phyloP scores from a whole-genome alignment of 2,888 invertebrate species.

The Idaea dimidiata region DNA sequence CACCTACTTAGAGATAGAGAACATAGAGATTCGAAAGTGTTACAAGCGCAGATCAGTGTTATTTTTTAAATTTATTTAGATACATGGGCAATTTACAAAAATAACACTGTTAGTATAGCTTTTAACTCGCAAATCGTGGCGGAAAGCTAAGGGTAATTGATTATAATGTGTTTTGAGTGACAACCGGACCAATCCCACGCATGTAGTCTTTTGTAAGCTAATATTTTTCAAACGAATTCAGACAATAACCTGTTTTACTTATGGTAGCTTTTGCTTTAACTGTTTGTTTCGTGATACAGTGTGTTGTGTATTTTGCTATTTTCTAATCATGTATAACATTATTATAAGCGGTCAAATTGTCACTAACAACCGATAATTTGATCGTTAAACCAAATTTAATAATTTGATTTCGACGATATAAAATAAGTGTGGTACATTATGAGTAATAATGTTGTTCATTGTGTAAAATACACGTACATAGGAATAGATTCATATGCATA shows the following conservation, averaged over 20 bases:
- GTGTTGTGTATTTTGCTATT: neutral
- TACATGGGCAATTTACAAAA: neutral
- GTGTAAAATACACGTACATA: neutral
- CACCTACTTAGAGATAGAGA: neutral
- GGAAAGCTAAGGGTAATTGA: constrained; percentile 10
- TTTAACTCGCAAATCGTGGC: constrained; percentile 2
- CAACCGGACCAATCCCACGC: constrained; percentile 12
- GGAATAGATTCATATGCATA: too few species aligned
- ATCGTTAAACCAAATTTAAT: neutral
- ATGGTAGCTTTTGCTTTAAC: neutral
- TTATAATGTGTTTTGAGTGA: constrained; percentile 12
- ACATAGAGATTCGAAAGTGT: neutral
- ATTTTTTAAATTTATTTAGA: neutral
- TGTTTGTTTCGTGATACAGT: neutral
- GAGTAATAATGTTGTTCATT: too few species aligned
- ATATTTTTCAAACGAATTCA: neutral
- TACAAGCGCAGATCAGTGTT: neutral
- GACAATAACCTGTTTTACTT: neutral
- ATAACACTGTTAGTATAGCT: neutral
- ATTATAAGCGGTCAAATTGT: neutral
- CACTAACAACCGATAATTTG: neutral
- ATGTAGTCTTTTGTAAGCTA: neutral
- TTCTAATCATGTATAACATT: neutral
- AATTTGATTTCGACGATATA: neutral
- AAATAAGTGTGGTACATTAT: neutral